Evolutionary conservation across 2,888 invertebrate genomes (phyloP), one percentile per base, ranked within the genome.

Genomic region (Andrena bucephala): DNA sequence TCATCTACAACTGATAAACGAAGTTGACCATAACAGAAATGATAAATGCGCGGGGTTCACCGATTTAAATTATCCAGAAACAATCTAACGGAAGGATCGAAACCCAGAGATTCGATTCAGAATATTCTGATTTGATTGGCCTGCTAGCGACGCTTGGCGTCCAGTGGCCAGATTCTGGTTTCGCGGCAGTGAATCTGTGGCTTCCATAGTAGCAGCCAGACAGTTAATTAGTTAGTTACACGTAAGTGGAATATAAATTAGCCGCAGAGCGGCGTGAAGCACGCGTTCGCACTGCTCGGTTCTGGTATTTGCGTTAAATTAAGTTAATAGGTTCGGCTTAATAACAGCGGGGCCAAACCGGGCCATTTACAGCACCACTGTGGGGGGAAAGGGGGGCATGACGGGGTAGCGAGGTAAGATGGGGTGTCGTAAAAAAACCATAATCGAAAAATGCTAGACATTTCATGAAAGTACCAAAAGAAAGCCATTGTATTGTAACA

Each of bases 181-280:
- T 73, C 31, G 77, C 29, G 52, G 68, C 52, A 50, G 67, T 52
- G 72, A 73, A 69, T 54, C 70, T 74, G 77, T 20, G 77, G 83
- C 20, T 59, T 42, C 48, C 60, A 24, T 71, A 63, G 66, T 62
- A 59, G 60, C 52, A 63, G 83, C 10, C 72, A 67, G 77, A 63
- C 66, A 16, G 83, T 83, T 83, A 83, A 83, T 83, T 77, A 83
- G 69, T 74, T 70, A 74, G 73, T 73, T 83, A 62, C 74, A 78
- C 71, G 48, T 83, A 83, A 78, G 83, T 63, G 83, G 65, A 71
- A 72, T 73, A 83, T 77, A 77, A 83, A 83, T 83, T 77, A 63
- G 29, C 76, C 57, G 13, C 65, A 70, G 57, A 50, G 24, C 10
- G 16, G 42, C 29, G 50, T 16, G 31, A 63, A 52, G 24, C 33